These are phyloP conservation scores for Lepidiolamprologus cunningtoni DNA, from an alignment of 2,113 vertebrate species.

Conservation along the genomic window DNA sequence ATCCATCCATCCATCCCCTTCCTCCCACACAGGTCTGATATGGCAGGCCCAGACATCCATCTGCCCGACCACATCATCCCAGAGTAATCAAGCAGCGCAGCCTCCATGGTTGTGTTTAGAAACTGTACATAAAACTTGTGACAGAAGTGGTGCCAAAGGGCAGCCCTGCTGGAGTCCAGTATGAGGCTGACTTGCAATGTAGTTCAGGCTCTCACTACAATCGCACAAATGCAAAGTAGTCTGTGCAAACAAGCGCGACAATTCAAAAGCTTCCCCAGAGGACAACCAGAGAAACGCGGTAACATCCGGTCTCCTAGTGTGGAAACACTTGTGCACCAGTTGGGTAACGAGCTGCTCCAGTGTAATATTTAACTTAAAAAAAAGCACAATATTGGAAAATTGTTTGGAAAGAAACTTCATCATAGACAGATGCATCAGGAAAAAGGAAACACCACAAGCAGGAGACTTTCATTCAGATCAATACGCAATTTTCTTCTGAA, in stretches of 20 bases:
- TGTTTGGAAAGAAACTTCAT: background rate
- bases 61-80: background rate
- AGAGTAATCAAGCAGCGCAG: background rate
- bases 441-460: background rate
- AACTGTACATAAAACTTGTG: background rate
- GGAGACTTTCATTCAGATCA: background rate
- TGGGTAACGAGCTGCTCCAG: background rate
- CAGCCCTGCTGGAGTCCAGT: background rate
- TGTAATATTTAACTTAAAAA: background rate
- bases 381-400: fast-evolving
- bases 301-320: background rate
- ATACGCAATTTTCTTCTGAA: background rate
- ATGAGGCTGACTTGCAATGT: background rate
- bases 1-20: background rate
- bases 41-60: background rate
- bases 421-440: background rate
- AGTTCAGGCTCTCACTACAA: background rate
- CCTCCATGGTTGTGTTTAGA: background rate
- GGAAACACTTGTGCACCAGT: background rate
- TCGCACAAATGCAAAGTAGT: fast-evolving
- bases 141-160: background rate
- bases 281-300: background rate
- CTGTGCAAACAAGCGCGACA: fast-evolving
- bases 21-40: background rate
- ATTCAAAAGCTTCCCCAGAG: background rate